These are phyloP conservation scores for Tarsius wallacei DNA, from an alignment of 2,797 vertebrate species.

Conservation along the genomic window DNA sequence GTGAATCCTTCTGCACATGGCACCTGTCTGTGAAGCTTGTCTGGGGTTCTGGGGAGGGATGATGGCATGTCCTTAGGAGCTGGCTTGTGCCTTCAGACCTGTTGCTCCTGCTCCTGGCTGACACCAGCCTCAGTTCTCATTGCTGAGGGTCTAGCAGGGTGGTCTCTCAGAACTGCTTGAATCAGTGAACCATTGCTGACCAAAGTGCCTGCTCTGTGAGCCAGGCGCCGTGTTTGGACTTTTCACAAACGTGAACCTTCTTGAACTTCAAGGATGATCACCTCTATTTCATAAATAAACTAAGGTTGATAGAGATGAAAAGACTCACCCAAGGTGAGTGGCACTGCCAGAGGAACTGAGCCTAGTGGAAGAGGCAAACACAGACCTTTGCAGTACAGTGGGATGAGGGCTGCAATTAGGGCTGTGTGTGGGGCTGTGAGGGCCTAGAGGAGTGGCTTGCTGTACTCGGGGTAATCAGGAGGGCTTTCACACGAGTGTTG, in stretches of 20 bases:
- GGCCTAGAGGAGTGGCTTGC: neutral
- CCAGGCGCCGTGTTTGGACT: neutral
- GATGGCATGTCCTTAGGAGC: neutral
- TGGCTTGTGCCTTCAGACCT: neutral
- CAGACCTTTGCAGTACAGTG: neutral
- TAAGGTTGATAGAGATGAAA: neutral
- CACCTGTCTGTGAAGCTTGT: conserved; percentile 74
- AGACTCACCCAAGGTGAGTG: neutral
- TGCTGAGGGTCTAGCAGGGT: neutral
- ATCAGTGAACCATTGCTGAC: neutral
- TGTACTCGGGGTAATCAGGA: neutral
- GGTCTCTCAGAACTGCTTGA: neutral
- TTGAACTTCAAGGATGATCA: neutral
- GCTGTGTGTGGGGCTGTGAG: accelerated
- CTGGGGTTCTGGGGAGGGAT: neutral
- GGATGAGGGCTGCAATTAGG: neutral
- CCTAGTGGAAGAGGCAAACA: neutral
- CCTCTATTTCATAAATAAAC: neutral
- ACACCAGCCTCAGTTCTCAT: neutral
- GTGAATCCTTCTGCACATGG: conserved; percentile 96
- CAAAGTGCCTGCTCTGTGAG: neutral
- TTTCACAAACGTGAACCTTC: neutral
- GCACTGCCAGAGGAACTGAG: neutral
- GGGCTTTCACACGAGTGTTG: neutral
- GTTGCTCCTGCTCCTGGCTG: neutral